A percentile compares a stretch with the other conserved stretches of the same genome.
These are phyloP conservation scores for Eurois occulta DNA, from an alignment of 2,888 invertebrate genomes.

Conservation along the genomic window DNA sequence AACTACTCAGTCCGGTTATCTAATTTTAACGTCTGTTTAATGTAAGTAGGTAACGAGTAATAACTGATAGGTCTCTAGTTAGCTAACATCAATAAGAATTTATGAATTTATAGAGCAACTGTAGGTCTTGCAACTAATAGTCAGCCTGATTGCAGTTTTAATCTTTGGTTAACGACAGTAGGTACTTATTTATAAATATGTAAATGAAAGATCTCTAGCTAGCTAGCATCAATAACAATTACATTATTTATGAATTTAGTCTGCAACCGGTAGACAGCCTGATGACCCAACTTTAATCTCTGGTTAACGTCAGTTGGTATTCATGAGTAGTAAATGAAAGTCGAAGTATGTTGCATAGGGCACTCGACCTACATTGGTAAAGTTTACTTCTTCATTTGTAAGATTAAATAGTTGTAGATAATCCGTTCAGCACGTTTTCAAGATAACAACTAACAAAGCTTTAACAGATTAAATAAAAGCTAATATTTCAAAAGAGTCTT, in stretches of 20 bases:
- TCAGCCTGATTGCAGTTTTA: not conserved
- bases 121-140: not conserved
- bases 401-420: not conserved
- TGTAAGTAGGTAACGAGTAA: not conserved
- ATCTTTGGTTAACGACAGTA: not conserved
- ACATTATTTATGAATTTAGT: not conserved
- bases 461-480: not conserved
- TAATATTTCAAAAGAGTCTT: not conserved
- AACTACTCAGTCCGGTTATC: not conserved
- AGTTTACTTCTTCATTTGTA: slow-evolving; percentile 23
- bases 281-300: not conserved
- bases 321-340: slow-evolving; percentile 4
- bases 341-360: slow-evolving; percentile 4
- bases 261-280: not conserved
- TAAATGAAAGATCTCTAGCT: not conserved
- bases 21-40: not conserved
- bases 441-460: slow-evolving; percentile 6
- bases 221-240: not conserved
- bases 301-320: not conserved
- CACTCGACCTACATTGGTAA: slow-evolving; percentile 21
- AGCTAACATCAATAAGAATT: not conserved
- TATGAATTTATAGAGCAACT: not conserved
- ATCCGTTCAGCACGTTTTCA: slow-evolving; percentile 4
- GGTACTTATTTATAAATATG: too few relatives aligned
- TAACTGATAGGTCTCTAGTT: not conserved